phyloP scores from a whole-genome alignment of 2,797 vertebrate genomes.

The Eremophila alpestris region DNA sequence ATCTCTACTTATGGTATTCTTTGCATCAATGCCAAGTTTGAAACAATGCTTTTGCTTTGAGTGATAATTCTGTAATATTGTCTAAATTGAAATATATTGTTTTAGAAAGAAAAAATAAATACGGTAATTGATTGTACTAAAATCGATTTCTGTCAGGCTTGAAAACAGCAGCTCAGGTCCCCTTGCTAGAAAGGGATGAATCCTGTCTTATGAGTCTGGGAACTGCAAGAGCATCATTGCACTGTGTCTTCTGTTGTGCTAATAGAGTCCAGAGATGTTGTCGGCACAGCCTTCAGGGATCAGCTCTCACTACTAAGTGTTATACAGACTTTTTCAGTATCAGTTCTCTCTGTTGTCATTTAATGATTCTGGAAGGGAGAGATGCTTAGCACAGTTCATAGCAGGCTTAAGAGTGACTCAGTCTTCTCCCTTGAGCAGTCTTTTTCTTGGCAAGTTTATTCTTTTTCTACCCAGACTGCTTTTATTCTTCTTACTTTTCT shows the following conservation, averaged over 20 bases:
- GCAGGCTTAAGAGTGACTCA: not conserved
- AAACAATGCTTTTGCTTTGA: not conserved
- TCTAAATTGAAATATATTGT: not conserved
- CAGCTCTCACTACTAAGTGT: not conserved
- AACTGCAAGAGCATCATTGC: not conserved
- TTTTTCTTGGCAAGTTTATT: not conserved
- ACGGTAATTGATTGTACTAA: not conserved
- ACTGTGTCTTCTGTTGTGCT: not conserved
- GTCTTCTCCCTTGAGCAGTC: not conserved
- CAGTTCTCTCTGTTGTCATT: accelerated
- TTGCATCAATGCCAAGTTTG: not conserved
- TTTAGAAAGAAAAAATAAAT: not conserved
- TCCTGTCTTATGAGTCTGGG: not conserved
- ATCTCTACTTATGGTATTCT: not conserved
- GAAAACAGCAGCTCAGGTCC: not conserved
- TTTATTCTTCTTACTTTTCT: not conserved
- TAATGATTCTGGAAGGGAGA: not conserved
- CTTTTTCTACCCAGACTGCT: not conserved
- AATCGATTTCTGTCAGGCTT: not conserved
- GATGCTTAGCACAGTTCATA: not conserved
- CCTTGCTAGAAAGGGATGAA: not conserved
- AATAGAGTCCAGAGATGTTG: not conserved
- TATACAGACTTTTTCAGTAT: not conserved
- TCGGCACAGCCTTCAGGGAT: not conserved
- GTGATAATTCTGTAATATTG: not conserved